These are phyloP conservation scores for Myopa tessellatipennis DNA, from an alignment of 2,888 invertebrate genomes.

Conservation along the genomic window DNA sequence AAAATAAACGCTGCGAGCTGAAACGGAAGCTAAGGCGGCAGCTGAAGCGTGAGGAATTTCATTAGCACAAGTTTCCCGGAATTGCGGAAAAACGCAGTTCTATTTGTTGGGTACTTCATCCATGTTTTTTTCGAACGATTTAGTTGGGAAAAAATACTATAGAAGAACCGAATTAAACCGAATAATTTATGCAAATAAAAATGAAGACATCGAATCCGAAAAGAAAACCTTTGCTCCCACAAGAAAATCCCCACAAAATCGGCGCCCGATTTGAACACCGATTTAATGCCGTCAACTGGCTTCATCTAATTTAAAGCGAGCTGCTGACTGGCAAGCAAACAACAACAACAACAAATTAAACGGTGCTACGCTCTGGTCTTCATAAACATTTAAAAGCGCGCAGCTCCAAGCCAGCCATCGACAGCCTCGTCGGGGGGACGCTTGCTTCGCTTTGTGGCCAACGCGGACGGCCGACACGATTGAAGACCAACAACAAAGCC, in stretches of 20 bases:
- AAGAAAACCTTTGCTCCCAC: not conserved
- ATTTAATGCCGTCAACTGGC: not conserved
- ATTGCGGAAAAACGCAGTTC: not conserved
- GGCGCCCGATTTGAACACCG: not conserved
- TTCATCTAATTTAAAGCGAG: not conserved
- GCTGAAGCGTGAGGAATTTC: constrained; percentile 2
- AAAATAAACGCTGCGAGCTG: no score
- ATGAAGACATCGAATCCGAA: not conserved
- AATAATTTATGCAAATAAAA: constrained; percentile 29
- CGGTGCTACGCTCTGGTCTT: not conserved
- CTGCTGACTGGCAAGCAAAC: not conserved
- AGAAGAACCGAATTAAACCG: not conserved
- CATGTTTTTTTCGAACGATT: not conserved
- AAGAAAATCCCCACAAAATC: constrained; percentile 13
- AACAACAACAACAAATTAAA: not conserved
- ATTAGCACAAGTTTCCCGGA: constrained; percentile 28
- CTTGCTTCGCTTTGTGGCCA: not conserved
- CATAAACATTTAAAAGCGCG: constrained; percentile 11
- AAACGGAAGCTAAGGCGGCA: no score
- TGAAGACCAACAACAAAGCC: not conserved
- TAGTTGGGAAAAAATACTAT: no score
- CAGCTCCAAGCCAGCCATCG: not conserved
- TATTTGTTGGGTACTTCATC: constrained; percentile 22
- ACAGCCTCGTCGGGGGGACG: not conserved
- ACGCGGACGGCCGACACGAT: not conserved